Evolutionary conservation across 2,797 vertebrate genomes (phyloP), one percentile per base, ranked within the genome.

Genomic region (Babyrousa celebensis): DNA sequence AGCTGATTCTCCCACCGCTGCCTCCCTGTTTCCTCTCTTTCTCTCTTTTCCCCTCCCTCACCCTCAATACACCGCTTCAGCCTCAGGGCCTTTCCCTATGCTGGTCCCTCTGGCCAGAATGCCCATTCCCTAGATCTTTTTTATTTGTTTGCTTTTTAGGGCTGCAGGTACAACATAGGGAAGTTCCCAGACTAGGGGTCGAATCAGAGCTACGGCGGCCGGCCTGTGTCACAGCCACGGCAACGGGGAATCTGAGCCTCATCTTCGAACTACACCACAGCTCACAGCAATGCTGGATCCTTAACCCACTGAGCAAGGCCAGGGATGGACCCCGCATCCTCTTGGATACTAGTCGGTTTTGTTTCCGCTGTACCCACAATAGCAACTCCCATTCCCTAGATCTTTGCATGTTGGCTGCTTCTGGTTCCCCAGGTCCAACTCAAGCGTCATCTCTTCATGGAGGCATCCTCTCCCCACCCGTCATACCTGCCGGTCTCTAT

Each of bases 51-150:
- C 5, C 21, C 11, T 10, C 54, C 11, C 12, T 87, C 12, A 29
- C 6, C 1, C 23, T 70, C 11, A 17, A 5, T 6, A 5, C 68
- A 27, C 16, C 12, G 27, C 23, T 25, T 43, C 1, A 0, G n/a
- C 68, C 62, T 43, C 95, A 86, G 86, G 65, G 25, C 43, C 36
- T 95, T 96, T n/a, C 74, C 9, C 43, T 8, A 7, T 12, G 25
- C 25, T 20, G 17, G n/a, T 21, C 11, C 20, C 1, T 70, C 48
- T 32, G 40, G 54, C 48, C 11, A 7, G 36, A 79, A 40, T 16
- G 29, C 0, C 9, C 4, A 72, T 67, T 52, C 52, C 77, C 43
- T 75, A 85, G 63, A 16, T 40, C 1, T 82, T 14, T 60, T 48
- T 48, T 48, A 48, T 48, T 48, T 48, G 5, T 48, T 48, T 48